Evolutionary conservation across 2,888 invertebrate genomes (phyloP), one percentile per base, ranked within the genome.

Genomic region (Hirtodrosophila trivittata): DNA sequence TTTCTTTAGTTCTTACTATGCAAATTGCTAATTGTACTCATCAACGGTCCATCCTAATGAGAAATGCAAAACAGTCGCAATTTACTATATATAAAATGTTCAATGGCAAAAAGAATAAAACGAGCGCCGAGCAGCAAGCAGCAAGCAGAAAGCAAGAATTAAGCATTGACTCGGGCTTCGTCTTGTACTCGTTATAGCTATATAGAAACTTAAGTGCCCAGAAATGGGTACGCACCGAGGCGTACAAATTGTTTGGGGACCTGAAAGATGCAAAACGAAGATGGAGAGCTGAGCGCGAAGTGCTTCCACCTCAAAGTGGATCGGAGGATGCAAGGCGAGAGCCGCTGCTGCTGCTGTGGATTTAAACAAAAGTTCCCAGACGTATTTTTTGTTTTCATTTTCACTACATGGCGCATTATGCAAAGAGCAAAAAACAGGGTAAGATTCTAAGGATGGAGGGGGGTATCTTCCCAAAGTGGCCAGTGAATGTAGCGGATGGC

Each of bases 21-120:
- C 86, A 82, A 82, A 82, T 82, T 82, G 83, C 83, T 85, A 82
- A 85, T 82, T 82, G 85, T 77, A 66, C 80, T 85, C 85, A 81
- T 81, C 80, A 82, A 63, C 63, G 72, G 38, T 28, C 38, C 33
- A 43, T 58, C 37, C 57, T 85, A 85, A 82, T 78, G 75, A 82
- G 83, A 82, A 82, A 82, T 82, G 82, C 83, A 85, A 82, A 82
- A 82, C 77, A 85, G 75, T 80, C 73, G 63, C 77, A 73, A 77
- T 82, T 82, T 85, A n/a, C 30, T 30, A 8, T n/a, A 30, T 30
- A 75, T 65, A 75, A 71, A 81, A 85, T 75, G 84, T 84, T 81
- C 80, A 80, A 84, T 80, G 77, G 49, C 49, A 63, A 52, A 59
- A 59, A 46, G 54, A 64, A 70, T 56, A 71, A 77, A 77, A 75